Evolutionary conservation across 2,797 vertebrate genomes (phyloP).

Genomic region (Odontamblyopus lacepedii): DNA sequence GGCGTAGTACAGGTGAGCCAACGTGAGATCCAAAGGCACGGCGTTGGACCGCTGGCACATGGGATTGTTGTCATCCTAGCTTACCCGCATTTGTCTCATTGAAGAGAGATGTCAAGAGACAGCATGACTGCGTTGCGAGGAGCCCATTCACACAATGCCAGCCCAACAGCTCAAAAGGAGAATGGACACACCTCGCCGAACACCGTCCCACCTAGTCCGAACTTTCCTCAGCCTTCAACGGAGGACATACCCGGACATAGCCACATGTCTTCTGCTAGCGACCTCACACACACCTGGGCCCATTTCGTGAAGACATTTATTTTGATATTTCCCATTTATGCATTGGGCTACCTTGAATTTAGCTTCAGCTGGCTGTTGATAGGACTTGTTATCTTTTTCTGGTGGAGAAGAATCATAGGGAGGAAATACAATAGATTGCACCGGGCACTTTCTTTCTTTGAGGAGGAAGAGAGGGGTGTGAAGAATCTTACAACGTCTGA

Average conservation of each 20-base stretch:
- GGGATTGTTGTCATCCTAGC: slow-evolving; percentile 35
- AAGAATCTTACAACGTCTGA: slow-evolving; percentile 82
- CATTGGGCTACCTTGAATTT: slow-evolving; percentile 91
- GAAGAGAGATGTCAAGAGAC: slow-evolving; percentile 64
- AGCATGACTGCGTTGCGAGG: slow-evolving; percentile 66
- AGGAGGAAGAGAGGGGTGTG: slow-evolving; percentile 84
- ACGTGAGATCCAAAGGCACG: slow-evolving; percentile 48
- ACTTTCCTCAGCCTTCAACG: slow-evolving; percentile 51
- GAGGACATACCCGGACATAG: slow-evolving; percentile 50
- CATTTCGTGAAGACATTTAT: slow-evolving; percentile 90
- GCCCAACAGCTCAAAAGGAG: slow-evolving; percentile 57
- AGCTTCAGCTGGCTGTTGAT: slow-evolving; percentile 96
- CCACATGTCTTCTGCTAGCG: slow-evolving; percentile 59
- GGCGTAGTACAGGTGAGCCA: slow-evolving; percentile 59
- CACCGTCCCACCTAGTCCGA: slow-evolving; percentile 36
- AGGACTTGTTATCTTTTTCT: slow-evolving; percentile 86
- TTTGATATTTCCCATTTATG: slow-evolving; percentile 92
- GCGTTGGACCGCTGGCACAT: slow-evolving; percentile 37
- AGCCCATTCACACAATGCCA: slow-evolving; percentile 48
- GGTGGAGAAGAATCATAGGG: slow-evolving; percentile 84
- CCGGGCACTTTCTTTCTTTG: slow-evolving; percentile 88
- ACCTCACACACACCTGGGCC: slow-evolving; percentile 82
- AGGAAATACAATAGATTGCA: slow-evolving; percentile 80
- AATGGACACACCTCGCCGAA: slow-evolving; percentile 56
- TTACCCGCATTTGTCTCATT: slow-evolving; percentile 30